Base-by-base conservation (phyloP, 2,113 vertebrate genomes). In the Oophaga pumilio region DNA sequence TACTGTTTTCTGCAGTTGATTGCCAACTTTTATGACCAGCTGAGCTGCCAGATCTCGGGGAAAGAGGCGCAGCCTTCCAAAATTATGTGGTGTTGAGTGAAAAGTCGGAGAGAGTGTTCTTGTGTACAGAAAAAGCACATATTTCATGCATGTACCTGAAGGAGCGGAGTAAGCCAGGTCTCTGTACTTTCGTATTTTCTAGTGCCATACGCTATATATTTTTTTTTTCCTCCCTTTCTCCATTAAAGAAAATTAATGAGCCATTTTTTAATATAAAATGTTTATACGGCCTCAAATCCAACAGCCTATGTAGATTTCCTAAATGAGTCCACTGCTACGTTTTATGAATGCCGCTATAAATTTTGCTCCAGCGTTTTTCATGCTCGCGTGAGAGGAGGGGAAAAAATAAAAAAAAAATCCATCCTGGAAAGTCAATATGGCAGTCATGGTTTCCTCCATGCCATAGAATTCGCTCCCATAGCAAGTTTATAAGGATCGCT, bases 21-120 rank as follows among this genome's bases (percentile, higher is more conserved):
- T 94, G 94, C 93, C 94, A 95, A 95, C 91, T 96, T 94, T 95
- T 95, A 93, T 94, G 95, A 93, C 91, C 93, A 94, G 93, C 92
- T 93, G 92, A 94, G 93, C 93, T 93, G 90, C 94, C 94, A 94
- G 94, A 94, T 93, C 92, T 95, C 95, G 92, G 94, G 33, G 93
- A 94, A 92, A 91, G 92, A 92, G 94, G 95, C 91, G 95, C 94
- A 87, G 87, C 87, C 88, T 91, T 92, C 93, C 92, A 94, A 96
- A 96, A 97, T 95, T 92, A 95, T 95, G 89, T 93, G 91, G 94
- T 94, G 96, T 93, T 96, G 96, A 97, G 92, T 96, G 96, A 97
- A 93, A 92, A 92, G 91, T 90, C 93, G 93, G 93, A 94, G 92
- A 93, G 91, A 91, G 91, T 89, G 89, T 73, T 90, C 33, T 90